Percentiles rank a stretch among this genome's conserved stretches.
Evolutionary conservation across 2,113 vertebrate genomes (phyloP).

Genomic region (Spilogale gracilis): DNA sequence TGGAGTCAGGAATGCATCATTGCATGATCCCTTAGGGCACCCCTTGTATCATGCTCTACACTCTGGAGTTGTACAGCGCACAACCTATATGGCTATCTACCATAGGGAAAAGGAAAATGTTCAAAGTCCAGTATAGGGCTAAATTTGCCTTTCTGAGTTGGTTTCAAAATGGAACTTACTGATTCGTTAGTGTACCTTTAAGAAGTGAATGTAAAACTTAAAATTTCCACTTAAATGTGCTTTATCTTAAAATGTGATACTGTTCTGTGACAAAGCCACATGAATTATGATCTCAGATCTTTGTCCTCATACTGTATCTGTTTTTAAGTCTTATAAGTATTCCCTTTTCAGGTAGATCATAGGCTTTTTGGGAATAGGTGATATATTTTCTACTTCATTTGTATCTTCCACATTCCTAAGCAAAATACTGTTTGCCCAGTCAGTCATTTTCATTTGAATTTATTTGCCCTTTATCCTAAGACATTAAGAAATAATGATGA

Average conservation of each 20-base stretch:
- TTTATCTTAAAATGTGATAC: background rate
- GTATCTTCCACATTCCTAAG: background rate
- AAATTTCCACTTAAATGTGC: background rate
- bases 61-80: background rate
- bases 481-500: constrained; percentile 5
- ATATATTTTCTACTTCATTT: background rate
- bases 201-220: background rate
- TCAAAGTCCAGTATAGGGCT: background rate
- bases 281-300: background rate
- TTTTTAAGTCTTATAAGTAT: background rate
- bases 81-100: background rate
- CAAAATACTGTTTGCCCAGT: background rate
- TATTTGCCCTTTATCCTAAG: background rate
- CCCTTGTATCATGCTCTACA: background rate
- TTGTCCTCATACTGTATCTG: background rate
- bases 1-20: background rate
- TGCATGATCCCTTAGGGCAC: background rate
- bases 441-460: background rate
- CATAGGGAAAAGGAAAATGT: background rate
- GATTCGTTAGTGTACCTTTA: background rate
- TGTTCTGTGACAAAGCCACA: background rate
- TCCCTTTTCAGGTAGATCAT: background rate
- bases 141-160: background rate
- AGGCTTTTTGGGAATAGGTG: background rate
- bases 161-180: background rate